Conservation (phyloP, 2,888 invertebrate genomes). For the Drosophila rubida region DNA sequence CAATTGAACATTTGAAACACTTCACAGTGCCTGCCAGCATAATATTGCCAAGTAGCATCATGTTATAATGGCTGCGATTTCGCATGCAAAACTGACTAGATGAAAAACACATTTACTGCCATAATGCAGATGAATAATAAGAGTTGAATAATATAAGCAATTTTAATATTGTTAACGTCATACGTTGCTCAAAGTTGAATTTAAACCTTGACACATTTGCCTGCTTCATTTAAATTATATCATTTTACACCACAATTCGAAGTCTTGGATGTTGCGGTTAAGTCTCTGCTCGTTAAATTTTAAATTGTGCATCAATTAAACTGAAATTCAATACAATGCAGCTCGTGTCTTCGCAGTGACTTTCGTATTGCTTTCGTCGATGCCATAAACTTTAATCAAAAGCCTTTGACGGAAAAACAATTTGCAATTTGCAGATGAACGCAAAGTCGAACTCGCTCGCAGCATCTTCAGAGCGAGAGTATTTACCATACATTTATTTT, state of each 20-base stretch:
- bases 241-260: not conserved
- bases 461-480: not conserved
- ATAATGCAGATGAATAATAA: too few species aligned
- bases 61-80: not conserved
- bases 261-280: too few species aligned
- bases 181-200: too few species aligned
- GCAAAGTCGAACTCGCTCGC: not conserved
- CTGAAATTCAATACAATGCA: too few species aligned
- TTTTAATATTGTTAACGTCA: too few species aligned
- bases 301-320: not conserved
- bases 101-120: too few species aligned
- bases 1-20: conserved; percentile 12
- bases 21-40: conserved; percentile 2
- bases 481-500: not conserved
- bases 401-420: conserved; percentile 15
- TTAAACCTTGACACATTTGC: too few species aligned
- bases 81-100: not conserved
- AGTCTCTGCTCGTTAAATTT: not conserved
- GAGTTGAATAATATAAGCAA: too few species aligned
- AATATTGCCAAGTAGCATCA: conserved; percentile 3
- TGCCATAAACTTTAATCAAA: conserved; percentile 23
- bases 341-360: not conserved
- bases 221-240: too few species aligned
- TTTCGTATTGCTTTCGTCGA: not conserved
- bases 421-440: conserved; percentile 17